Evolutionary conservation across 2,888 invertebrate genomes (phyloP).

Genomic region (Troilus luridus): DNA sequence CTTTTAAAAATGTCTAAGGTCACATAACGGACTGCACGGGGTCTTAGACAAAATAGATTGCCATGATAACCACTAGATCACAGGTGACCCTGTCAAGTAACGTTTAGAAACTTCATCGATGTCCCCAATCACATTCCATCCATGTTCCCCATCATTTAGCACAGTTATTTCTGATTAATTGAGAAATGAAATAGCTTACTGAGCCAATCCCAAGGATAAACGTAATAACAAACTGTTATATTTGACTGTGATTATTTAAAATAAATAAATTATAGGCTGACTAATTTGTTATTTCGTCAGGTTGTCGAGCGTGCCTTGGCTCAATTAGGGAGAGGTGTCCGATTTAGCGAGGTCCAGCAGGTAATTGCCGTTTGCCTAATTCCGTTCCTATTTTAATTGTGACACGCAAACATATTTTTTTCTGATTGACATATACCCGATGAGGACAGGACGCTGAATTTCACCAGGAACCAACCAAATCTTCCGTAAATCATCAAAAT

Average conservation of each 20-base stretch:
- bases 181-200: not conserved
- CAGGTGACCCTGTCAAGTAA: no score
- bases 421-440: not conserved
- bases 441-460: not conserved
- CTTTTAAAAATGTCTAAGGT: no score
- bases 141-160: no score
- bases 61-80: no score
- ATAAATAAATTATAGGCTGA: not conserved
- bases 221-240: not conserved
- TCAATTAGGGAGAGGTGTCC: conserved; percentile 16
- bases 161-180: not conserved
- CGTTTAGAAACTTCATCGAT: no score
- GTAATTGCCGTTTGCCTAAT: not conserved
- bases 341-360: not conserved
- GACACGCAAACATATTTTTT: not conserved
- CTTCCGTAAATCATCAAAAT: not conserved
- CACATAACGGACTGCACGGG: no score
- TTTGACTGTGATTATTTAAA: not conserved
- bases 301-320: not conserved
- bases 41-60: no score
- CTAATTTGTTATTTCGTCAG: not conserved
- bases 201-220: not conserved
- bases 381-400: not conserved
- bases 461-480: not conserved
- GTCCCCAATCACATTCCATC: no score